A percentile compares a stretch with the other conserved stretches of the same genome.
Evolutionary conservation across 1,140 invertebrate genomes (phyloP).

Genomic region (Papilio polyxenes): DNA sequence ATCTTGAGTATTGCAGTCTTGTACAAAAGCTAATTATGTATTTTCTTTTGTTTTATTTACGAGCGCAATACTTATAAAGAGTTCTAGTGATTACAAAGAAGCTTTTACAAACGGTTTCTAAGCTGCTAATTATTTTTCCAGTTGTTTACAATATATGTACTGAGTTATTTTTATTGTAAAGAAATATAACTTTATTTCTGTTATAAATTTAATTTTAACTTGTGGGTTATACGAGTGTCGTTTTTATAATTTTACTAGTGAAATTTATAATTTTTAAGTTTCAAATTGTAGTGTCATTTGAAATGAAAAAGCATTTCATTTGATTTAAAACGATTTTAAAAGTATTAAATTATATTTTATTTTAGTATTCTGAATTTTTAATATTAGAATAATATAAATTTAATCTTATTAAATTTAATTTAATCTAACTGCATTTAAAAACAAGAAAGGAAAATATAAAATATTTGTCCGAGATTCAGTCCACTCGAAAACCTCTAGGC

Average conservation of each 20-base stretch:
- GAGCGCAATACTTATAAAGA: not conserved
- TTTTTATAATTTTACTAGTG: no score
- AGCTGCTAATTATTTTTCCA: slow-evolving; percentile 12
- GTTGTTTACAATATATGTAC: not conserved
- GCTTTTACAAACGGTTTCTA: not conserved
- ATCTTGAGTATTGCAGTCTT: not conserved
- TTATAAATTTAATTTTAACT: not conserved
- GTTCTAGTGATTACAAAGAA: not conserved
- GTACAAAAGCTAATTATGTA: not conserved
- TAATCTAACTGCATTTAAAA: not conserved
- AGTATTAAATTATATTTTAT: no score
- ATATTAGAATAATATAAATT: not conserved
- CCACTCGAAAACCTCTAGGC: not conserved
- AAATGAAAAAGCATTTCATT: no score
- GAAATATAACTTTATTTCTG: not conserved
- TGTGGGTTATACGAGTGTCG: no score
- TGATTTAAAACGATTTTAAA: no score
- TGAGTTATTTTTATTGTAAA: not conserved
- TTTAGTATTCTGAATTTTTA: no score
- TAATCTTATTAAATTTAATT: not conserved
- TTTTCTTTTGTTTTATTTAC: slow-evolving; percentile 6
- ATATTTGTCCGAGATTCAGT: not conserved
- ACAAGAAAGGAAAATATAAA: not conserved
- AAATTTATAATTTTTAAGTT: no score
- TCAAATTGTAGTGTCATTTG: no score